Base-by-base conservation (phyloP, 2,113 vertebrate species). In the Tragelaphus strepsiceros region DNA sequence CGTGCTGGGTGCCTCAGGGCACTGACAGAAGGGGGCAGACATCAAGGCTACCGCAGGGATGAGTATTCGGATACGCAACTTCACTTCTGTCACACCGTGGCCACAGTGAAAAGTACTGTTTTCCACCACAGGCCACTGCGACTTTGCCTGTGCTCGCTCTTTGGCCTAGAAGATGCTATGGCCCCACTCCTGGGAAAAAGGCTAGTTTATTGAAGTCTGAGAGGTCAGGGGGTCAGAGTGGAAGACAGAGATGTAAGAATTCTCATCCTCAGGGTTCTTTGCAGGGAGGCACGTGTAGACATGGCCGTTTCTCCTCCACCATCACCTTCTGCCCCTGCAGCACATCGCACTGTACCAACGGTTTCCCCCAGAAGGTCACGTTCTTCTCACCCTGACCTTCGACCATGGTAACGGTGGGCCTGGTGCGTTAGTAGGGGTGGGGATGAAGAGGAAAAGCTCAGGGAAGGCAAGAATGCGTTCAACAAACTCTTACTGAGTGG, bases 331-430 rank as follows among this genome's bases (percentile, higher is more conserved):
- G 62, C 1, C 96, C 97, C 15, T 98, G 85, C 26, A 98, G 92
- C 21, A 4, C 39, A 4, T 97, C 30, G 5, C 98, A 99, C 21
- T 1, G 2, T 35, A 93, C 3, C 0, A 0, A 22, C 3, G 98
- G 97, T 3, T 2, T 97, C 4, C 98, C 98, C 96, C 96, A 98
- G 91, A 99, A 98, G 56, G 90, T 98, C 81, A 98, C 56, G 0
- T 98, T 98, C 67, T 95, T 92, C 95, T 96, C 90, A 32, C 71
- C 97, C 43, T 96, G 83, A n/a, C 90, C 98, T 97, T 97, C 93
- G 1, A 98, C 91, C 16, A 35, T 4, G 39, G 96, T 91, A 80
- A 98, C 7, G 5, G 98, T 98, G 93, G 87, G 94, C 97, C 97
- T 98, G 59, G 84, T n/a, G 30, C 21, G 2, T 95, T 92, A 53